Base-by-base conservation (phyloP, 2,113 vertebrate species). In the Epinephelus moara region DNA sequence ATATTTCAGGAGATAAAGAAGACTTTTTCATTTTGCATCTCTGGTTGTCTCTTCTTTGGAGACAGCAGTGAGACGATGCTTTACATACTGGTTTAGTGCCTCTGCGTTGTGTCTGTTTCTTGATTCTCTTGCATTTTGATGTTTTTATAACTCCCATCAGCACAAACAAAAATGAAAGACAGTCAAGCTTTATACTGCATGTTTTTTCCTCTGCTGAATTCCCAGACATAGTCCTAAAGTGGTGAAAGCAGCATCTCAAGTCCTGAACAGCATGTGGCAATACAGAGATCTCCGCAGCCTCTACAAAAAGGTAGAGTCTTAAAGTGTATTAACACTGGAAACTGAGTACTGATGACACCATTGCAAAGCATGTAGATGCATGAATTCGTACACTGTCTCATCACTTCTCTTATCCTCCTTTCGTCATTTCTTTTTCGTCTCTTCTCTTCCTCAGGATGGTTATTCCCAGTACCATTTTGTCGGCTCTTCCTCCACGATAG, bases 201-300 rank as follows among this genome's bases (percentile, higher is more conserved):
- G 78, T 82, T 6, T 79, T 84, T 86, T 87, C 14, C 47, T 86
- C 82, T 85, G 89, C 90, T 95, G 96, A 89, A 91, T 92, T 86
- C 89, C 90, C 92, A 99, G 98, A 94, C 98, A 99, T 94, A 98
- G 98, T 86, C 97, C 98, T 0, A 99, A 99, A 95, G 98, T 99
- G 94, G 97, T 99, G 94, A 99, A 99, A 93, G 98, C 98, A 12
- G 98, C 98, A 75, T 99, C 98, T 93, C 98, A 99, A 95, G 98
- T 99, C 91, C 96, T 99, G 63, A 99, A 97, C 95, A 99, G 98
- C 93, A 99, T 99, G 98, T 99, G 98, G 98, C 98, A 99, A 91
- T 99, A 99, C 95, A 96, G 98, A 92, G 98, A 99, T 92, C 97
- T 99, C 84, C 97, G 98, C 94, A 99, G 97, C 95, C 97, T 99